Percentiles rank a stretch among this genome's conserved stretches.
These are phyloP conservation scores for Lathamus discolor DNA, from an alignment of 2,113 vertebrate species.

Conservation along the genomic window DNA sequence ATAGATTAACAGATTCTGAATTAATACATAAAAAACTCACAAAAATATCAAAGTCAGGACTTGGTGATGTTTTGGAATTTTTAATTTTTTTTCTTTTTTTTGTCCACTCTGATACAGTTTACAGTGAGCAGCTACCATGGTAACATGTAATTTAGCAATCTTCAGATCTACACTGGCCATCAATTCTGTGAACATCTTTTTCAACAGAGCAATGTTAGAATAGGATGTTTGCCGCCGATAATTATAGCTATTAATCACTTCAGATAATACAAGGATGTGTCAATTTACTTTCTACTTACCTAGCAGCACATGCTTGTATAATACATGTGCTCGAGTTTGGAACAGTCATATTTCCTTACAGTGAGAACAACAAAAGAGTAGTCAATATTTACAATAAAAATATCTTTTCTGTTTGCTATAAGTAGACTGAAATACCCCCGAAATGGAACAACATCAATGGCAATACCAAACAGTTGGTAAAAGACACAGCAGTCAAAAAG, in stretches of 20 bases:
- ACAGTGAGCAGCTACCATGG: background rate
- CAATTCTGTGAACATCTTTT: background rate
- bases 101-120: background rate
- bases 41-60: background rate
- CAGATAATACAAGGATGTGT: background rate
- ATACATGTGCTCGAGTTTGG: background rate
- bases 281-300: background rate
- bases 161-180: background rate
- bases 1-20: background rate
- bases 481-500: background rate
- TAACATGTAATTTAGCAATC: background rate
- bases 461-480: background rate
- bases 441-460: background rate
- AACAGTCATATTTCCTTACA: background rate
- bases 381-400: background rate
- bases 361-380: background rate
- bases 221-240: background rate
- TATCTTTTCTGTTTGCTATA: background rate
- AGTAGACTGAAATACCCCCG: background rate
- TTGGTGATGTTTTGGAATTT: background rate
- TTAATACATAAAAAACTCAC: background rate
- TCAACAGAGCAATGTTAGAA: background rate
- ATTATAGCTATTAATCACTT: slow-evolving; percentile 29
- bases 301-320: background rate
- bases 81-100: background rate